A percentile compares a stretch with the other conserved stretches of the same genome.
phyloP scores from a whole-genome alignment of 2,113 vertebrate species.

The Verasper variegatus region DNA sequence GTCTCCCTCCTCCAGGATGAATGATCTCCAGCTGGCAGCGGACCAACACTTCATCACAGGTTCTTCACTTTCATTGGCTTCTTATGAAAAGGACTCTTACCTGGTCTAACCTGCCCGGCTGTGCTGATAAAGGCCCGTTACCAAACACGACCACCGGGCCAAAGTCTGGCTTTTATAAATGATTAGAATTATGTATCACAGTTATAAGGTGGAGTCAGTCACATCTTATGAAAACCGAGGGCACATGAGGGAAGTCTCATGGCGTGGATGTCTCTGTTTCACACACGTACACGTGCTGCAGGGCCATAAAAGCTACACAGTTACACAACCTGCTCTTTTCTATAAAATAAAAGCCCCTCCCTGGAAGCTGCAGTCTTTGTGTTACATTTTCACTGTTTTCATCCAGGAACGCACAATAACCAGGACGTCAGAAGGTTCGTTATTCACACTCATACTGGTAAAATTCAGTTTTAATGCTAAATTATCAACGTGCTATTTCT shows the following conservation, averaged over 20 bases:
- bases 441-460: neutral
- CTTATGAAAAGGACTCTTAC: neutral
- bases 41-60: constrained; percentile 5
- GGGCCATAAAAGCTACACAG: constrained; percentile 36
- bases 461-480: neutral
- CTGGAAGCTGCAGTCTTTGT: neutral
- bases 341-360: constrained; percentile 4
- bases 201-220: neutral
- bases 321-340: constrained; percentile 40
- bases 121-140: constrained; percentile 37
- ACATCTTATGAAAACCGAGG: neutral
- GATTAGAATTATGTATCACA: constrained; percentile 13
- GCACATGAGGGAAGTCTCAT: neutral
- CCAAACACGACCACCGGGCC: constrained; percentile 30
- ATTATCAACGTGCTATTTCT: neutral
- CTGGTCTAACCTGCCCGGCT: neutral
- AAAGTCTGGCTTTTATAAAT: constrained; percentile 45
- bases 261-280: neutral
- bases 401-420: neutral
- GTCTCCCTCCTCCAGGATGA: neutral
- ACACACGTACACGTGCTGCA: constrained; percentile 36
- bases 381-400: neutral
- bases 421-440: neutral
- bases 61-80: neutral
- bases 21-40: neutral